Base-by-base conservation (phyloP, 2,797 vertebrate species). In the Halcyon leucocephala region DNA sequence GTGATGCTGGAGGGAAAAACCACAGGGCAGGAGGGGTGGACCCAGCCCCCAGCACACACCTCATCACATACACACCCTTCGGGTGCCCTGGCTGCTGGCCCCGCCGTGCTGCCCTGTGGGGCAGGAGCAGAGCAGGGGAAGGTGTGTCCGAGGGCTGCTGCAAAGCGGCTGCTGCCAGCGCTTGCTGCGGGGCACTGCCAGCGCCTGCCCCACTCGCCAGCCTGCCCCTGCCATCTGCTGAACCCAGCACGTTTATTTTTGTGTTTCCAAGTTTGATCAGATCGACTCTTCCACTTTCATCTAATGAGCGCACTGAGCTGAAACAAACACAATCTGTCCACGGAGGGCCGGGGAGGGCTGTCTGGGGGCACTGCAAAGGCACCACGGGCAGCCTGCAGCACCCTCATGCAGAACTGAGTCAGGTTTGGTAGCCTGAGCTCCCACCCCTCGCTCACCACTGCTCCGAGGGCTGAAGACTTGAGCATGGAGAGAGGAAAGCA, bases 151-250 rank as follows among this genome's bases (percentile, higher is more conserved):
- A 37, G 66, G 44, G 66, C 66, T 69, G 64, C 66, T 69, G 46
- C 6, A 4, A 10, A 10, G 46, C 46, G 91, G 91, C 67, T 94
- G 92, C 86, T 76, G 73, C 0, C 18, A 61, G 41, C 6, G 12
- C 46, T n/a, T 33, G 37, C 71, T 8, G 73, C 5, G 66, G 65
- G 84, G 73, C 48, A 8, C 69, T 89, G 88, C 89, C 65, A 52
- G 44, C 0, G 3, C 61, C 16, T 2, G 13, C 73, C 90, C 15
- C 6, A 6, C 82, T 65, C 6, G 6, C 91, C 82, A 31, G 91
- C 24, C 80, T 96, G 95, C 33, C 90, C 49, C 49, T 66, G 92
- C 93, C 95, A 94, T 90, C 81, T 96, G 95, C 93, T 14, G n/a
- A 91, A 65, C 81, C 77, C 65, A 74, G 91, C 18, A 33, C 12